Base-by-base conservation (phyloP, 2,888 invertebrate genomes). In the Schizotus pectinicornis region DNA sequence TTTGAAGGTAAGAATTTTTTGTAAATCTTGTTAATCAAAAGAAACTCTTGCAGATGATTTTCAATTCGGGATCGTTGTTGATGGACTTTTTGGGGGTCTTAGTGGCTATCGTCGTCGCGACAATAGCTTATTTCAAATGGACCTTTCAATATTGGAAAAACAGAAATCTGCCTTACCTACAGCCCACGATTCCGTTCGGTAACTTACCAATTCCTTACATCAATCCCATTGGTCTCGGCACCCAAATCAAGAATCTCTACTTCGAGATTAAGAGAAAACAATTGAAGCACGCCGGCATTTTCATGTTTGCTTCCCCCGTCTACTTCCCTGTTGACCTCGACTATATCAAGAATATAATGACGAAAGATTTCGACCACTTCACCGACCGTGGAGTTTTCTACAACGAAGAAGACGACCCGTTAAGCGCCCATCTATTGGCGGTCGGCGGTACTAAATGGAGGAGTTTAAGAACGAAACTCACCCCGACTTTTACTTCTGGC, bases 331-430 rank as follows among this genome's bases (percentile, higher is more conserved):
- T 49, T 9, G 51, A 57, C 35, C 34, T 60, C 34, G 59, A 62
- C 12, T 38, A 45, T 1, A 9, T 62, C 2, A 60, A 57, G 32
- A 59, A 57, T 22, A 51, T 62, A 7, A 22, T 62, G 50, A 32
- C 34, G 2, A 60, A 50, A 45, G 62, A 62, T 33, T 62, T 62
- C 30, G 43, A 60, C 13, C 22, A 60, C 41, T 62, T 60, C 30
- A 43, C 42, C 14, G 57, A 62, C 33, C 52, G 55, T 8, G 57
- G 62, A 13, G 31, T 42, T 11, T 59, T 43, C 30, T 13, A 33
- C 12, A 54, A 59, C 39, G 59, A 59, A 31, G 47, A 53, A 41
- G 39, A 48, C 11, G 56, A 56, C 12, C 45, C 50, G 12, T n/a
- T 56, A 1, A 45, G 38, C 31, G 56, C 50, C 7, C 45, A 56